A percentile compares a stretch with the other conserved stretches of the same genome.
These are phyloP conservation scores for Lamellibrachia luymesi DNA, from an alignment of 1,140 invertebrate species.

Conservation along the genomic window DNA sequence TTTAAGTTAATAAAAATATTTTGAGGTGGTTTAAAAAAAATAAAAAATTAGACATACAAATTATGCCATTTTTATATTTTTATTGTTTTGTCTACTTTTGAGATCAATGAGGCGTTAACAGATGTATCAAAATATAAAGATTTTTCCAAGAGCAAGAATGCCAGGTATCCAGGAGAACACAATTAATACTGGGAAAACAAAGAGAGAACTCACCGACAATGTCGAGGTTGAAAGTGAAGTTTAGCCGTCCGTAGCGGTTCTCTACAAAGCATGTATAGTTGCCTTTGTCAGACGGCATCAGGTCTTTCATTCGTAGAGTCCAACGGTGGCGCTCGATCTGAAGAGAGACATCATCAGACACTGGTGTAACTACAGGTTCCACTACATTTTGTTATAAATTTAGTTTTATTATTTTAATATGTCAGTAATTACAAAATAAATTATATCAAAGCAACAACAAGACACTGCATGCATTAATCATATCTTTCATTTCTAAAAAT, in stretches of 20 bases:
- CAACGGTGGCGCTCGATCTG: background rate
- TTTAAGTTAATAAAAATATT: too few species aligned
- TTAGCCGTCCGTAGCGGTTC: slow-evolving; percentile 74
- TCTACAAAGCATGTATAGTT: slow-evolving; percentile 83
- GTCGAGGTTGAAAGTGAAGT: slow-evolving; percentile 71
- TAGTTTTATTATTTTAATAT: background rate
- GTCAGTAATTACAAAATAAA: background rate
- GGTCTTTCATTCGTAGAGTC: slow-evolving; percentile 29
- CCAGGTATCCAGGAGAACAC: too few species aligned
- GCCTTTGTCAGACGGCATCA: slow-evolving; percentile 67
- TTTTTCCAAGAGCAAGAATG: too few species aligned
- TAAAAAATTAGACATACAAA: too few species aligned
- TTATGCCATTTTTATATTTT: too few species aligned
- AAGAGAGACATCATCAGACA: background rate
- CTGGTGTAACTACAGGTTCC: background rate
- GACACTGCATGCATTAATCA: background rate
- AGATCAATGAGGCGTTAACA: too few species aligned
- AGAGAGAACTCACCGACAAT: slow-evolving; percentile 67
- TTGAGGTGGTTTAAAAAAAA: too few species aligned
- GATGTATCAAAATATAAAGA: too few species aligned
- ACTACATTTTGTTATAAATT: background rate
- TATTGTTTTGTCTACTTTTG: too few species aligned
- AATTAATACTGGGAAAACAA: background rate
- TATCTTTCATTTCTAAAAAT: background rate
- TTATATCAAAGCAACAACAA: background rate